Base-by-base conservation (phyloP, 2,113 vertebrate species). In the Euleptes europaea region DNA sequence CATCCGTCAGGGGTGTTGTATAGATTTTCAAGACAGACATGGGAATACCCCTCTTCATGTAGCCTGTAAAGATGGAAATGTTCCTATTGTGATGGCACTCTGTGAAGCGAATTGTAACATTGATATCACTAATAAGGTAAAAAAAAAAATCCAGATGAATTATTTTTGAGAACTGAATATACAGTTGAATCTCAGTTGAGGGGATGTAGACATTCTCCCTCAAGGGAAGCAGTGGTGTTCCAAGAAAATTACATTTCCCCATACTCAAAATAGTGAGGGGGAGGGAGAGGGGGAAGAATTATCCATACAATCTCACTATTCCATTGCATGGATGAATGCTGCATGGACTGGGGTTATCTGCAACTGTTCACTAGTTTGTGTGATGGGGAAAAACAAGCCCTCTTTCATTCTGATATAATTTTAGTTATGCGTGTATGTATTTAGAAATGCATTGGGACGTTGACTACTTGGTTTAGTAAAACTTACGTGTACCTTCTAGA, bases 21-120 rank as follows among this genome's bases (percentile, higher is more conserved):
- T 98, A 28, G 97, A 99, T 95, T 97, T 97, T 88, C 98, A 98
- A 89, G 98, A 99, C 94, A 97, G 98, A 91, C 98, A 99, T 19
- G 98, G 98, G 77, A 99, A 99, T 94, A 97, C 98, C 0, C 97
- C 99, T 0, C 94, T 99, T 79, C 99, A 99, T 1, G 97, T 99
- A 84, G 99, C 99, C 87, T 98, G 98, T 93, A 99, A 99, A 93
- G 98, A 99, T 54, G 98, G 98, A n/a, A 99, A 97, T 5, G 86
- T 98, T 81, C 95, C 98, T 5, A 93, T 99, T 26, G 97, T 99
- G 91, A 93, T 93, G 77, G 95, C 97, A 4, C 96, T 99, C 54
- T 98, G 98, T 91, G 95, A 94, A 54, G 97, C 97, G 78, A 96
- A 90, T 80, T 98, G 98, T 84, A 96, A 85, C 90, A 93, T 99